A percentile compares a stretch with the other conserved stretches of the same genome.
phyloP scores from a whole-genome alignment of 2,113 vertebrate species.

The Macroglossus sobrinus region DNA sequence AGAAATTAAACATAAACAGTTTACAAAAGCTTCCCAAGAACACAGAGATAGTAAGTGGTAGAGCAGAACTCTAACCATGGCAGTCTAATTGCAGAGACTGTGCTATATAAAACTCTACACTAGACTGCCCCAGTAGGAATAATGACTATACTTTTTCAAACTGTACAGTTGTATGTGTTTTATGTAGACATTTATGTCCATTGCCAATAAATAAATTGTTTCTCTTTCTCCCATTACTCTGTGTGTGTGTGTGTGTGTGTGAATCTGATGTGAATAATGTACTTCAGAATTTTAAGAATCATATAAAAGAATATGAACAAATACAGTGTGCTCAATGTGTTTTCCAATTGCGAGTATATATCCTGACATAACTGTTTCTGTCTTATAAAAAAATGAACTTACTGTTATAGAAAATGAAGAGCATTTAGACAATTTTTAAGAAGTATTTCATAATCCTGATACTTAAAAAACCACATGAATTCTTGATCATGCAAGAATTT shows the following conservation, averaged over 20 bases:
- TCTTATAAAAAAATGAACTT: neutral
- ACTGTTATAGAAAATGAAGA: neutral
- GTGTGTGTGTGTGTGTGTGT: neutral
- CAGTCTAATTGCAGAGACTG: neutral
- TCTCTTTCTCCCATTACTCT: neutral
- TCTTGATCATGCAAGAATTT: neutral
- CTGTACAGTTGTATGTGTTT: neutral
- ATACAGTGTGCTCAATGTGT: neutral
- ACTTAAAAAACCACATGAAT: neutral
- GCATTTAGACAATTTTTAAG: neutral
- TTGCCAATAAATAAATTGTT: neutral
- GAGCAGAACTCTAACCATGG: neutral
- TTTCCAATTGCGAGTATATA: neutral
- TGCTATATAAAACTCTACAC: neutral
- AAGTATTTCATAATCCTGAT: neutral
- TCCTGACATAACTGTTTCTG: neutral
- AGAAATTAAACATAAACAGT: neutral
- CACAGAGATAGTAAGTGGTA: neutral
- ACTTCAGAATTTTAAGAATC: slow-evolving; percentile 27
- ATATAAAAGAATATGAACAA: neutral
- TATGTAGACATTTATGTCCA: neutral
- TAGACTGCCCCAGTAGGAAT: neutral
- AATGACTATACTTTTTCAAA: neutral
- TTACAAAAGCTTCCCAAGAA: neutral
- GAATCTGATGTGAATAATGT: neutral